A percentile compares a stretch with the other conserved stretches of the same genome.
These are phyloP conservation scores for Orthosia cruda DNA, from an alignment of 2,888 invertebrate species.

Conservation along the genomic window DNA sequence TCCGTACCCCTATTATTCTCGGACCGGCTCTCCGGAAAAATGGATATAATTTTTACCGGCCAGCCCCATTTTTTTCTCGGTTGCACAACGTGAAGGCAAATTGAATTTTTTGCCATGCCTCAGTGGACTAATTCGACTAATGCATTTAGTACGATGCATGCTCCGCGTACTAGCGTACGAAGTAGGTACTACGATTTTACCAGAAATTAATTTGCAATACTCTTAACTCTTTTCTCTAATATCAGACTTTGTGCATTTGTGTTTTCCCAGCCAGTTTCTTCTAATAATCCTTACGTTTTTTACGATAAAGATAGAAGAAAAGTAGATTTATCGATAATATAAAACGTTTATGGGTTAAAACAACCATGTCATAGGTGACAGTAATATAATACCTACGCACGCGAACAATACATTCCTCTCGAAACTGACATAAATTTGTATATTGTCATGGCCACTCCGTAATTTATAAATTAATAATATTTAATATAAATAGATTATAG, in stretches of 20 bases:
- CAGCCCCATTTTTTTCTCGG: constrained; percentile 81
- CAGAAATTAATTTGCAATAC: constrained; percentile 67
- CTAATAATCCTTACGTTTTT: background rate
- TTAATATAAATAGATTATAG: constrained; percentile 13
- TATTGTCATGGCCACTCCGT: background rate
- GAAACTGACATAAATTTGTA: constrained; percentile 3
- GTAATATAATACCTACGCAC: background rate
- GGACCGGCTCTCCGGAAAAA: constrained; percentile 82
- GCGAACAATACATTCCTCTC: constrained; percentile 5
- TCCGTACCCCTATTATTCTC: constrained; percentile 82
- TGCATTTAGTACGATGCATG: constrained; percentile 88
- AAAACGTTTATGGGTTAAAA: background rate
- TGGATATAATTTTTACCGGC: constrained; percentile 88
- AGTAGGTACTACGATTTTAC: constrained; percentile 54
- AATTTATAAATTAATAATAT: constrained; percentile 5
- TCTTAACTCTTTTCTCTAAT: constrained; percentile 40
- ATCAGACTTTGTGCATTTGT: background rate
- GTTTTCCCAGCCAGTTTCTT: background rate
- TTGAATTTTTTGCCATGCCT: constrained; percentile 90
- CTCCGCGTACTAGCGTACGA: constrained; percentile 63
- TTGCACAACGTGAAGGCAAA: constrained; percentile 85
- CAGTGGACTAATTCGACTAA: constrained; percentile 90
- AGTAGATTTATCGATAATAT: background rate
- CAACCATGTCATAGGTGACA: background rate
- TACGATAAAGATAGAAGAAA: too few species aligned